phyloP scores from a whole-genome alignment of 2,113 vertebrate genomes.

The Myodes glareolus region DNA sequence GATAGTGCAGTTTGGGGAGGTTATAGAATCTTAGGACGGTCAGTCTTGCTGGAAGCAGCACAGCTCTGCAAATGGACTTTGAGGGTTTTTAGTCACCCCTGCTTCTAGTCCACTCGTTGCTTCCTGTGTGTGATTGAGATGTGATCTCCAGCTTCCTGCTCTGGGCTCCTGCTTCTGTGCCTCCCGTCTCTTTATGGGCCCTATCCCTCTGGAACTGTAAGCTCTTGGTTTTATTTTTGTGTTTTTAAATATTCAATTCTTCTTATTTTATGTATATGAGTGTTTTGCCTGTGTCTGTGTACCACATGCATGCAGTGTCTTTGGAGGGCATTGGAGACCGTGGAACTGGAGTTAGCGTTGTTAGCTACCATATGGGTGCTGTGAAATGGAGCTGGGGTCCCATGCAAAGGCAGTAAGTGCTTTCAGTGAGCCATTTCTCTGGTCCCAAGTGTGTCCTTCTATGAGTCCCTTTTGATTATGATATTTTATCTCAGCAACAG shows the following conservation, averaged over 20 bases:
- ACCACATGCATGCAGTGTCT: neutral
- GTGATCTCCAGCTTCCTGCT: neutral
- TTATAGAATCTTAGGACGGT: neutral
- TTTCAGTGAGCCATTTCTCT: neutral
- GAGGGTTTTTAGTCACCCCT: neutral
- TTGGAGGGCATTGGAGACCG: neutral
- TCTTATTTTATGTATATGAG: neutral
- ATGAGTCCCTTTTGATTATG: neutral
- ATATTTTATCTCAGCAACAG: neutral
- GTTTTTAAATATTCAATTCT: neutral
- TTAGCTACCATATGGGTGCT: neutral
- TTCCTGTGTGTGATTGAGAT: neutral
- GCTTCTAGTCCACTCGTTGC: neutral
- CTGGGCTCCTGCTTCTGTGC: neutral
- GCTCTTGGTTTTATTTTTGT: neutral
- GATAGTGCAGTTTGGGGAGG: neutral
- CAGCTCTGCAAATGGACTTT: neutral
- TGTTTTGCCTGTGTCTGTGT: neutral
- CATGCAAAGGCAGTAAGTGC: neutral
- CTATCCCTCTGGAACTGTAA: neutral
- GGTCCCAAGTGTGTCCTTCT: neutral
- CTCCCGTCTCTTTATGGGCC: neutral
- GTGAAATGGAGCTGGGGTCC: neutral
- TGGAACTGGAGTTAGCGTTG: neutral
- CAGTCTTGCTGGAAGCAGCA: neutral